Evolutionary conservation across 1,140 invertebrate species (phyloP).

Genomic region (Polyergus mexicanus): DNA sequence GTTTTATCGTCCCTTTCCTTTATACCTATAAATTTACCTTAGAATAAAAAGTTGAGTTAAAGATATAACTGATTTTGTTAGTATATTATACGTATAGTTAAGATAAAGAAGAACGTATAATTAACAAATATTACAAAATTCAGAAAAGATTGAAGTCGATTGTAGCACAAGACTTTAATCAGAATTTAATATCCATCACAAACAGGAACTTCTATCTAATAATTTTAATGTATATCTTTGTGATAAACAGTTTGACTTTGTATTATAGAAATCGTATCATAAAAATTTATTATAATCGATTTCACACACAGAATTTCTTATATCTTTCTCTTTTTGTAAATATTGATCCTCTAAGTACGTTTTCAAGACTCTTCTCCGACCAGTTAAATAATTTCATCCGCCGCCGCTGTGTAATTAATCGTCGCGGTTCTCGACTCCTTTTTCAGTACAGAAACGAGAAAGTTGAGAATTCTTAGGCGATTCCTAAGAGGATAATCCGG

Average conservation of each 20-base stretch:
- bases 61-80: neutral
- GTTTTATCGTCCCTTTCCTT: neutral
- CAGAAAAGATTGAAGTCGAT: neutral
- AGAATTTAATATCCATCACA: neutral
- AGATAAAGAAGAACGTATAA: neutral
- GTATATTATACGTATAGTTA: neutral
- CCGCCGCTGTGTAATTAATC: constrained; percentile 36
- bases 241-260: neutral
- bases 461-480: constrained; percentile 27
- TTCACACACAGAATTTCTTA: neutral
- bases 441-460: neutral
- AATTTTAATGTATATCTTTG: neutral
- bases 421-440: constrained; percentile 14
- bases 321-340: constrained; percentile 7
- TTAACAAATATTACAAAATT: constrained; percentile 8
- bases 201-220: neutral
- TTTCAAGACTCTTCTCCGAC: constrained; percentile 2
- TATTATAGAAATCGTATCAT: neutral
- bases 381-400: constrained; percentile 41
- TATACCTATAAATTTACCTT: neutral
- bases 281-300: constrained; percentile 3
- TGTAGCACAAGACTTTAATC: neutral
- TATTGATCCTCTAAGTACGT: constrained; percentile 40
- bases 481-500: constrained; percentile 45
- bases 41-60: neutral